Percentiles rank a stretch among this genome's conserved stretches.
phyloP scores from a whole-genome alignment of 2,113 vertebrate species.

The Entosphenus tridentatus region DNA sequence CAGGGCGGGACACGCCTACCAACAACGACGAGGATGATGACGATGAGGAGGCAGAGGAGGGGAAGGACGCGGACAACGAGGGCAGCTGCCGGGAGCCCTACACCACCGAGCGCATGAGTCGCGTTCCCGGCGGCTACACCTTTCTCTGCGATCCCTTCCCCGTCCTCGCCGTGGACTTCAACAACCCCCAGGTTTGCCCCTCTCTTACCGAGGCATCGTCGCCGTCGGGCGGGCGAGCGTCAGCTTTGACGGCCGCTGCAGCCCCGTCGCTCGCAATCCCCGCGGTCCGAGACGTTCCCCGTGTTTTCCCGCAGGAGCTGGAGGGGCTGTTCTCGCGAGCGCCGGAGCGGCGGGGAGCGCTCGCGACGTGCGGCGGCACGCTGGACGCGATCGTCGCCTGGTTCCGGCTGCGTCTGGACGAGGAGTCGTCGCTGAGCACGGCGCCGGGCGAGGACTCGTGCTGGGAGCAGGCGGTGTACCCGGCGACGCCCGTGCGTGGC shows the following conservation, averaged over 20 bases:
- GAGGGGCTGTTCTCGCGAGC: slow-evolving; percentile 43
- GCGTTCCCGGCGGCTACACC: slow-evolving; percentile 46
- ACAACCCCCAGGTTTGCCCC: slow-evolving; percentile 39
- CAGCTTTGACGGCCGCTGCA: background rate
- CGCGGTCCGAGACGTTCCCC: background rate
- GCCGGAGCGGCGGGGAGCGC: slow-evolving; percentile 26
- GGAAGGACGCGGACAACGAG: background rate
- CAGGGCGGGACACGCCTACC: no score
- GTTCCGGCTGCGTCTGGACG: slow-evolving; percentile 82
- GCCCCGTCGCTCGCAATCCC: background rate
- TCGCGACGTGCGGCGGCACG: slow-evolving; percentile 31
- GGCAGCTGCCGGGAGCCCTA: slow-evolving; percentile 42
- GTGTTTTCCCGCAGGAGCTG: slow-evolving; percentile 34
- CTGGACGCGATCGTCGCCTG: slow-evolving; percentile 69
- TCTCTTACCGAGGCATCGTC: background rate
- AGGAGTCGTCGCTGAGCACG: slow-evolving; percentile 55
- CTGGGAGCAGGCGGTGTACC: slow-evolving; percentile 94
- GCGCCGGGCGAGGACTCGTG: slow-evolving; percentile 71
- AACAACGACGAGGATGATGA: no score
- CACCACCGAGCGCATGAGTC: slow-evolving; percentile 70
- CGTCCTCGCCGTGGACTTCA: slow-evolving; percentile 61
- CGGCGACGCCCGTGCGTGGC: slow-evolving; percentile 43
- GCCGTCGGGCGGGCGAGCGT: background rate
- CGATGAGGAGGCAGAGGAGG: no score
- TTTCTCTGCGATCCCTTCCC: slow-evolving; percentile 53